Evolutionary conservation across 2,797 vertebrate genomes (phyloP).

Genomic region (Falco naumanni): DNA sequence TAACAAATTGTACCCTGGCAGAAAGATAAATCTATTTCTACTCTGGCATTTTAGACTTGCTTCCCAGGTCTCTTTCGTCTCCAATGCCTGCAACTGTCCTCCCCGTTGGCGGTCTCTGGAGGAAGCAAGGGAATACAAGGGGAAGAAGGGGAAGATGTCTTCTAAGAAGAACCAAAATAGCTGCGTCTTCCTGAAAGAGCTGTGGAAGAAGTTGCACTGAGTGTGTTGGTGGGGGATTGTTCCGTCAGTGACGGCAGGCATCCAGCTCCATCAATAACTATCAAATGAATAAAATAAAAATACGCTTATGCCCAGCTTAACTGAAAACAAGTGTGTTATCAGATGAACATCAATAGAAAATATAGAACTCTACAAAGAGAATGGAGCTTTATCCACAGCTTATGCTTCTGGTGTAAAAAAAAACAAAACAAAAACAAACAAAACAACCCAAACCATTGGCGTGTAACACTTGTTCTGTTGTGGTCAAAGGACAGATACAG

Average conservation of each 20-base stretch:
- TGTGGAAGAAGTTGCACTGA: background rate
- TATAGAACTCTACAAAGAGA: background rate
- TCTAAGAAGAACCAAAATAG: background rate
- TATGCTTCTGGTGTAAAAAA: background rate
- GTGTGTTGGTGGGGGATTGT: background rate
- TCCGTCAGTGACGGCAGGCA: background rate
- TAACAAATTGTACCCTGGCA: background rate
- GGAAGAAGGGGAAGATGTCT: background rate
- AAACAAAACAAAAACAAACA: too few relatives aligned
- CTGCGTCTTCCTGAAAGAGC: background rate
- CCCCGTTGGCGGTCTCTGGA: background rate
- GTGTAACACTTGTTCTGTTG: background rate
- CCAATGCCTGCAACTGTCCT: background rate
- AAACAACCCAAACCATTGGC: too few relatives aligned
- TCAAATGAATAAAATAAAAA: background rate
- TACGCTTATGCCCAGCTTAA: background rate
- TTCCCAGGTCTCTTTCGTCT: background rate
- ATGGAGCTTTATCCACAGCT: background rate
- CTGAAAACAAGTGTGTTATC: background rate
- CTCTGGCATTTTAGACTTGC: background rate
- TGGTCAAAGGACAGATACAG: background rate
- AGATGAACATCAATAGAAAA: background rate
- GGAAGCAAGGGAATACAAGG: background rate
- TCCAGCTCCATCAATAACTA: background rate
- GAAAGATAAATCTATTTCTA: background rate